A percentile compares a stretch with the other conserved stretches of the same genome.
Conservation (phyloP, 1,140 invertebrate species). For the Drosophila burlai region DNA sequence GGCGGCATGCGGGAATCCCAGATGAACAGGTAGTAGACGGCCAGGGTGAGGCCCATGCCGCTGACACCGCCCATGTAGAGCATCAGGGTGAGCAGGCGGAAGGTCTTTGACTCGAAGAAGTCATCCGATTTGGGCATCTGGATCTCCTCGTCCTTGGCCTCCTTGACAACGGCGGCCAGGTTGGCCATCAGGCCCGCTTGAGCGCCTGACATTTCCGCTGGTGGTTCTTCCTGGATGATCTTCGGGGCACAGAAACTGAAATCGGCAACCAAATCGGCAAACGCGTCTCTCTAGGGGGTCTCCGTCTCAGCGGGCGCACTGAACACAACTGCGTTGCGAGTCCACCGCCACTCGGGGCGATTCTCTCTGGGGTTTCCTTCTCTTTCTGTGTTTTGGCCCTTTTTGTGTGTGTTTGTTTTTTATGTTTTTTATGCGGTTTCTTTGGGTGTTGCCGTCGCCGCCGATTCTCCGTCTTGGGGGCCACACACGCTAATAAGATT, state of each 20-base stretch:
- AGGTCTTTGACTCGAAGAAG: constrained; percentile 81
- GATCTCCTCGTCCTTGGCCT: constrained; percentile 78
- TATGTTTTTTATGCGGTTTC: constrained; percentile 36
- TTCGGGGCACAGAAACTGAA: background rate
- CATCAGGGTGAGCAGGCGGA: constrained; percentile 67
- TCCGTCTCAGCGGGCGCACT: constrained; percentile 56
- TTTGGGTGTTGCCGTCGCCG: constrained; percentile 13
- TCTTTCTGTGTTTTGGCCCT: constrained; percentile 10
- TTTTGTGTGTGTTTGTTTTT: background rate
- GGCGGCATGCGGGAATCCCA: constrained; percentile 84
- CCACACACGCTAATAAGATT: constrained; percentile 71
- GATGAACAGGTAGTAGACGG: constrained; percentile 80
- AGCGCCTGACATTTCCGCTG: constrained; percentile 1
- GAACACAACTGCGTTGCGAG: constrained; percentile 43
- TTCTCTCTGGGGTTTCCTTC: background rate
- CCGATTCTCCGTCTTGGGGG: constrained; percentile 54
- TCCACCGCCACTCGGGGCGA: constrained; percentile 12
- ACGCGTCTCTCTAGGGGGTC: constrained; percentile 20
- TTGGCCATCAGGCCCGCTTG: constrained; percentile 24
- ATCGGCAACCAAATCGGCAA: background rate
- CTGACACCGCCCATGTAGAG: constrained; percentile 80
- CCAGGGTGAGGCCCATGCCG: constrained; percentile 74
- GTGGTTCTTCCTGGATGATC: background rate
- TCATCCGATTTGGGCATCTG: constrained; percentile 72
- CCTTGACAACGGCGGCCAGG: constrained; percentile 67